Percentiles rank a stretch among this genome's conserved stretches.
phyloP scores from a whole-genome alignment of 2,113 vertebrate species.

The Salvelinus namaycush region DNA sequence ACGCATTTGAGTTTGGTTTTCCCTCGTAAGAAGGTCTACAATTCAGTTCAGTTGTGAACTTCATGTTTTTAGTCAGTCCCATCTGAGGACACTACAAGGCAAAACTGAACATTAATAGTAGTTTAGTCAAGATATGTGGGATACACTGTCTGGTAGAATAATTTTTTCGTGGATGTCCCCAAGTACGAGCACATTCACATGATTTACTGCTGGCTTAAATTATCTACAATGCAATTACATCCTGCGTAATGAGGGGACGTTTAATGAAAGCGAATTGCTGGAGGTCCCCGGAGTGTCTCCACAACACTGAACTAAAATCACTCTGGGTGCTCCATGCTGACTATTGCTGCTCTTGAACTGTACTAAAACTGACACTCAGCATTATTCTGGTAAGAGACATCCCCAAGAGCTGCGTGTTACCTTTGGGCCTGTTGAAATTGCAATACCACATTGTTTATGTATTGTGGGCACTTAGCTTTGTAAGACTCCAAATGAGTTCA shows the following conservation, averaged over 20 bases:
- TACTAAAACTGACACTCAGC: neutral
- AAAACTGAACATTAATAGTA: neutral
- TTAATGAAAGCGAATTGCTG: conserved; percentile 36
- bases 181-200: conserved; percentile 9
- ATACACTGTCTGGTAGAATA: neutral
- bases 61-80: too few relatives aligned
- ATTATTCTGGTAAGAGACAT: neutral
- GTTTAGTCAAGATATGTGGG: neutral
- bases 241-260: conserved; percentile 36
- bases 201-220: conserved; percentile 39
- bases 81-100: neutral
- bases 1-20: too few relatives aligned
- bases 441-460: neutral
- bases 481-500: neutral
- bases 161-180: neutral
- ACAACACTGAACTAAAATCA: conserved; percentile 28
- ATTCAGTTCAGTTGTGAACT: too few relatives aligned
- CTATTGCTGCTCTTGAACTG: conserved; percentile 6
- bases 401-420: neutral
- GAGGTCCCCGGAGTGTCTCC: conserved; percentile 6
- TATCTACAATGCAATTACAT: conserved; percentile 41
- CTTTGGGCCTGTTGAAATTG: neutral
- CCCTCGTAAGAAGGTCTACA: too few relatives aligned
- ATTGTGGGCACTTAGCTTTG: neutral
- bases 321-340: neutral